Base-by-base conservation (phyloP, 2,888 invertebrate genomes). In the Lypha dubia region DNA sequence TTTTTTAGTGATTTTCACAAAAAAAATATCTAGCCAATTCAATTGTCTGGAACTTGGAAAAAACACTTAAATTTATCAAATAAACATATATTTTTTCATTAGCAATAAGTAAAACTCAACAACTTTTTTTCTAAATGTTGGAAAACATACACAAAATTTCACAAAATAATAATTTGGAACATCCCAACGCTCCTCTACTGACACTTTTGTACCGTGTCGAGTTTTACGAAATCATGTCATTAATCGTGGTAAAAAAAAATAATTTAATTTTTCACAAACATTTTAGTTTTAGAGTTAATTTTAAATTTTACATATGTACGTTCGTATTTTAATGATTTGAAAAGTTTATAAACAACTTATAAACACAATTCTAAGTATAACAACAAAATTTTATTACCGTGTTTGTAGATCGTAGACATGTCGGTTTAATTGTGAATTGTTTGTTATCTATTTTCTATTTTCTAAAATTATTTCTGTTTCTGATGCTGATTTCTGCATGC, bases 371-470 rank as follows among this genome's bases (percentile, higher is more conserved):
- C 35, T 17, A 7, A 20, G 28, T 62, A 51, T 3, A 41, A 65
- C 17, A 63, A 65, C 65, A 28, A 65, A 75, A 74, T 38, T 65
- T 44, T 65, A 44, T 32, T 65, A 13, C 9, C 53, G 20, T 58
- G 3, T 46, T 62, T 62, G 24, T 3, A n/a, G 13, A n/a, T 49
- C 9, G 35, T 9, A 73, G 22, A 58, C 32, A 46, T 49, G 22
- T 32, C 20, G 28, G 17, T 20, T 15, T 20, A 44, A 71, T 56
- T 53, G 44, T 22, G 32, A 46, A 24, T 17, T n/a, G 17, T 44
- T 41, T 41, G 9, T 28, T 28, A 46, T 60, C 60, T 46, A 20
- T 13, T 56, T 28, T 28, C 24, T 41, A 17, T 44, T 49, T 62
- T 38, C 22, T 4, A 35, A 49, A 62, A 13, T 38, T 15, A 49